A percentile compares a stretch with the other conserved stretches of the same genome.
phyloP scores from a whole-genome alignment of 2,113 vertebrate species.

The Galbula dea region DNA sequence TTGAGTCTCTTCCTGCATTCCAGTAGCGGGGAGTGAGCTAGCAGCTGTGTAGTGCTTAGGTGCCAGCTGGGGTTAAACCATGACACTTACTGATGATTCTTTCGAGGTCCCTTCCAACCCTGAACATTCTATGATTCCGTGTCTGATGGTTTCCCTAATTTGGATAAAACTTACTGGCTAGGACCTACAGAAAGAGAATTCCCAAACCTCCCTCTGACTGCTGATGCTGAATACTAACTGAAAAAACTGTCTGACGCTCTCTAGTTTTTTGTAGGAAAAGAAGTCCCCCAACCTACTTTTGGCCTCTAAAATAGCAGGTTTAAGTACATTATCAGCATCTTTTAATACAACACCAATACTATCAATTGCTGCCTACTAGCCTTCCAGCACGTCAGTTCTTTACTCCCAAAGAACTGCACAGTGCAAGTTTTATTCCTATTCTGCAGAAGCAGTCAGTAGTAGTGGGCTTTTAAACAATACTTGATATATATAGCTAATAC shows the following conservation, averaged over 20 bases:
- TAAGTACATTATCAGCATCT: background rate
- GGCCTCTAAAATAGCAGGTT: background rate
- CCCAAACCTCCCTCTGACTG: background rate
- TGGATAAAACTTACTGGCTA: background rate
- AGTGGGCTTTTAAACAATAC: background rate
- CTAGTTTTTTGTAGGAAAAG: background rate
- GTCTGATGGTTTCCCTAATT: too few relatives aligned
- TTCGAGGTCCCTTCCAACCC: too few relatives aligned
- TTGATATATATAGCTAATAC: background rate
- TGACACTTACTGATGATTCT: background rate
- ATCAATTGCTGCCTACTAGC: background rate
- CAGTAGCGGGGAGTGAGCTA: background rate
- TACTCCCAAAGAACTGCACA: background rate
- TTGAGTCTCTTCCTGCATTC: background rate
- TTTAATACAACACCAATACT: background rate
- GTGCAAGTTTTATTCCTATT: background rate
- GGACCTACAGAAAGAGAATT: background rate
- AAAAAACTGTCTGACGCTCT: background rate
- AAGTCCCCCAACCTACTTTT: background rate
- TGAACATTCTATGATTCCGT: too few relatives aligned
- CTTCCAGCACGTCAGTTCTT: accelerated
- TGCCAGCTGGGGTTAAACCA: background rate
- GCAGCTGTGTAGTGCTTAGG: background rate
- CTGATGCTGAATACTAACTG: background rate
- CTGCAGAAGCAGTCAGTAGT: background rate